Conservation (phyloP, 2,888 invertebrate genomes). For the Quadroppia sp. region DNA sequence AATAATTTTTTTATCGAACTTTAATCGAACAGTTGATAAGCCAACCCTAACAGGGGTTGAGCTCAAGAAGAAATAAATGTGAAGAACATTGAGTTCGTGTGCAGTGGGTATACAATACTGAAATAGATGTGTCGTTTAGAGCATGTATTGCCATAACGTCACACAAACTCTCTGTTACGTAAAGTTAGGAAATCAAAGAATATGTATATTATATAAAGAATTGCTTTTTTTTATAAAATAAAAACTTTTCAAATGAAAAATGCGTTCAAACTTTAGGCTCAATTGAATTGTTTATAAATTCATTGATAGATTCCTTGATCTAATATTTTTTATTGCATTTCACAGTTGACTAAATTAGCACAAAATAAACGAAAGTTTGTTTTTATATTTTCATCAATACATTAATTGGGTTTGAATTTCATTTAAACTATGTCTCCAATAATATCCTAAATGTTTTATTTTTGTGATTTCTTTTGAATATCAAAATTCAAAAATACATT, state of each 20-base stretch:
- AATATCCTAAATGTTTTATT: no score
- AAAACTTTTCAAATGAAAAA: background rate
- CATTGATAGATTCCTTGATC: no score
- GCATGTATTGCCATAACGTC: slow-evolving; percentile 14
- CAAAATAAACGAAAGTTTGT: no score
- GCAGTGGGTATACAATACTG: background rate
- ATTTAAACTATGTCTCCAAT: no score
- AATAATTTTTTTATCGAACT: background rate
- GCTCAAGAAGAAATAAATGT: background rate
- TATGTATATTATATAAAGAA: background rate
- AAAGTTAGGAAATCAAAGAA: slow-evolving; percentile 5
- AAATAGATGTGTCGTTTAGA: slow-evolving; percentile 24
- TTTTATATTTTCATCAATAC: no score
- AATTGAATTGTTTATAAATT: background rate
- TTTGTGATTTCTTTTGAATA: no score
- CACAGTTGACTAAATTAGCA: no score
- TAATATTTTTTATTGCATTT: no score
- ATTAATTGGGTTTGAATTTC: no score
- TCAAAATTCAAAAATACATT: no score
- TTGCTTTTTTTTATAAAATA: no score
- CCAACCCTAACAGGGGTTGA: slow-evolving; percentile 1
- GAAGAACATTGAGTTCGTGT: slow-evolving; percentile 13
- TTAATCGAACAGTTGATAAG: background rate
- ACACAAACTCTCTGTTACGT: slow-evolving; percentile 15
- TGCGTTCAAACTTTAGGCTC: background rate